A percentile compares a stretch with the other conserved stretches of the same genome.
Evolutionary conservation across 2,888 invertebrate species (phyloP).

Genomic region (Koerneria pararmatus): DNA sequence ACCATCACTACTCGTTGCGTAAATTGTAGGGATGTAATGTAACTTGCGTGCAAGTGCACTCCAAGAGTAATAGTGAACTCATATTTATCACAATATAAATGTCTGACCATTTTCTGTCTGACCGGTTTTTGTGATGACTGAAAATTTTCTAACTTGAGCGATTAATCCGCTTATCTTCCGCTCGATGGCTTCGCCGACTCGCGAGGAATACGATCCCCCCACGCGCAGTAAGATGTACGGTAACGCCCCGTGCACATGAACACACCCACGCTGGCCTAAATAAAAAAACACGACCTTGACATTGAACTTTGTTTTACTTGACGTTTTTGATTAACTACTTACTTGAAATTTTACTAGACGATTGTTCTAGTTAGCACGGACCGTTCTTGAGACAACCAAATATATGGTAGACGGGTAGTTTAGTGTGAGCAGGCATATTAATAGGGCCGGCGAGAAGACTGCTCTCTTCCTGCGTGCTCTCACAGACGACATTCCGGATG

Average conservation of each 20-base stretch:
- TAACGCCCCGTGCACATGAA: slow-evolving; percentile 48
- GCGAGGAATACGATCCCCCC: slow-evolving; percentile 30
- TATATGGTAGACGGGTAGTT: slow-evolving; percentile 21
- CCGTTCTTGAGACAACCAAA: slow-evolving; percentile 19
- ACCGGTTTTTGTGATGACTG: too few relatives aligned
- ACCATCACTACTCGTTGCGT: too few relatives aligned
- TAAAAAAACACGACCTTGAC: too few relatives aligned
- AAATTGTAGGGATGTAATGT: too few relatives aligned
- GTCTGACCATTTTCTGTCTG: too few relatives aligned
- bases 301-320: too few relatives aligned
- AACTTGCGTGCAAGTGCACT: too few relatives aligned
- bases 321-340: too few relatives aligned
- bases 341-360: too few relatives aligned
- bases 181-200: slow-evolving; percentile 19
- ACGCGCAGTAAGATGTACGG: slow-evolving; percentile 47
- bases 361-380: not conserved
- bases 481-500: slow-evolving; percentile 18
- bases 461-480: slow-evolving; percentile 15
- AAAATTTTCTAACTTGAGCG: too few relatives aligned
- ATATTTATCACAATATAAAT: too few relatives aligned
- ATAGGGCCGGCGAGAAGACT: not conserved
- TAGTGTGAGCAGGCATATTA: not conserved
- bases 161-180: slow-evolving; percentile 14
- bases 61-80: too few relatives aligned
- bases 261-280: slow-evolving; percentile 46